These are phyloP conservation scores for Podarcis raffonei DNA, from an alignment of 2,113 vertebrate species.

Conservation along the genomic window DNA sequence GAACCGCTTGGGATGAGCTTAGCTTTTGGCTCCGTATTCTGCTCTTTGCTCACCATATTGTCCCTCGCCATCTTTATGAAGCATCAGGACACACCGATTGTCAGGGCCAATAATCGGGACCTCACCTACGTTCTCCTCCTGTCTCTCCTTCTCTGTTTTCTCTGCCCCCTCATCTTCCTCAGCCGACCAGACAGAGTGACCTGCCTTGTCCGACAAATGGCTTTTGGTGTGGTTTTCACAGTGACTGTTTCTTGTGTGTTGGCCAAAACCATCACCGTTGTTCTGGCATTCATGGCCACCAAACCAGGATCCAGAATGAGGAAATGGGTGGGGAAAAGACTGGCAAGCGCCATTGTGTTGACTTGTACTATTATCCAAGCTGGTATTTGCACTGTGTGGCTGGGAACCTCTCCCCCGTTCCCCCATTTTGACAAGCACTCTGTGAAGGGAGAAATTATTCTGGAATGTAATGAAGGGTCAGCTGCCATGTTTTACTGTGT, in stretches of 20 bases:
- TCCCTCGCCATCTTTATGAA: no score
- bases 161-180: conserved; percentile 28
- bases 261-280: conserved; percentile 42
- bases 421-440: conserved; percentile 1
- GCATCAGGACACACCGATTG: no score
- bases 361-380: conserved; percentile 13
- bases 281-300: conserved; percentile 37
- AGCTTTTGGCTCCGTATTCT: no score
- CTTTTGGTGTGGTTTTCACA: conserved; percentile 37
- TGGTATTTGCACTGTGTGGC: conserved; percentile 7
- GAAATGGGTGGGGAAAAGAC: conserved; percentile 19
- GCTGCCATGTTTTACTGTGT: conserved; percentile 26
- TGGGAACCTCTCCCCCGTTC: conserved; percentile 2
- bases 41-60: no score
- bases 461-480: conserved; percentile 41
- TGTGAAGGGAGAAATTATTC: conserved; percentile 10
- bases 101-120: conserved; percentile 44
- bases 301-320: conserved; percentile 17
- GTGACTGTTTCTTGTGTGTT: conserved; percentile 39
- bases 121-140: conserved; percentile 33
- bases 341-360: conserved; percentile 11
- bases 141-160: conserved; percentile 35
- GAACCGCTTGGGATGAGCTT: no score
- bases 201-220: conserved; percentile 22
- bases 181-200: conserved; percentile 9